A percentile compares a stretch with the other conserved stretches of the same genome.
Conservation (phyloP, 2,113 vertebrate species). For the Sinocyclocheilus grahami region DNA sequence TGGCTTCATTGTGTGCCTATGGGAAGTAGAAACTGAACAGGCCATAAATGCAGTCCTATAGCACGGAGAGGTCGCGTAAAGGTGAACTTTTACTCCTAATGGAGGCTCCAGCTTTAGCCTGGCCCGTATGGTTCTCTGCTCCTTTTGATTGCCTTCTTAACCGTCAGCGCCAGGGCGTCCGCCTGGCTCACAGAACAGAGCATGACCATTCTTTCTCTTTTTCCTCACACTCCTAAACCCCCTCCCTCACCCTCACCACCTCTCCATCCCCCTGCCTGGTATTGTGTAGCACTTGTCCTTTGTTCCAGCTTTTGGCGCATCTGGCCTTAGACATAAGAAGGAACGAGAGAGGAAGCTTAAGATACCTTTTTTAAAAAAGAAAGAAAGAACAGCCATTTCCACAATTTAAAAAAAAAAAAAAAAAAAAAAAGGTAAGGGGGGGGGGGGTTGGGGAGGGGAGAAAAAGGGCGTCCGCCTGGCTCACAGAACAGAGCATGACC, state of each 20-base stretch:
- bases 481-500: constrained; percentile 67
- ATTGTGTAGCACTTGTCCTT: constrained; percentile 80
- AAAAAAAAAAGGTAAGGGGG: no score
- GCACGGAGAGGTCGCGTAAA: constrained; percentile 72
- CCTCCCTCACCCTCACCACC: constrained; percentile 51
- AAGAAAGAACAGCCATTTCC: constrained; percentile 62
- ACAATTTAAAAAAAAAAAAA: constrained; percentile 54
- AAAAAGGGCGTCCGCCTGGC: constrained; percentile 66
- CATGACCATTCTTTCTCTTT: constrained; percentile 53
- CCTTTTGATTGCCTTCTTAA: constrained; percentile 68
- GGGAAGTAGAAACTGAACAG: constrained; percentile 73
- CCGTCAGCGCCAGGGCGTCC: constrained; percentile 61
- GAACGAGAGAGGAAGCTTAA: constrained; percentile 66
- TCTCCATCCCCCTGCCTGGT: constrained; percentile 68
- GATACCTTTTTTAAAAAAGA: constrained; percentile 57
- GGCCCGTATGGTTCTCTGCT: constrained; percentile 47
- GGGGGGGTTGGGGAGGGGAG: no score
- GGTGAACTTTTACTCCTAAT: constrained; percentile 73
- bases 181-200: constrained; percentile 71
- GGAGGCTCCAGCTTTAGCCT: constrained; percentile 56
- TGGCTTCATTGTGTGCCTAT: constrained; percentile 74
- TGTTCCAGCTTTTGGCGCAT: constrained; percentile 78
- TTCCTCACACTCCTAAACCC: constrained; percentile 48
- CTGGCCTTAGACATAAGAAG: constrained; percentile 76
- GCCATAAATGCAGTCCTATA: constrained; percentile 74